Evolutionary conservation across 2,113 vertebrate genomes (phyloP).

Genomic region (Odocoileus hemionus): DNA sequence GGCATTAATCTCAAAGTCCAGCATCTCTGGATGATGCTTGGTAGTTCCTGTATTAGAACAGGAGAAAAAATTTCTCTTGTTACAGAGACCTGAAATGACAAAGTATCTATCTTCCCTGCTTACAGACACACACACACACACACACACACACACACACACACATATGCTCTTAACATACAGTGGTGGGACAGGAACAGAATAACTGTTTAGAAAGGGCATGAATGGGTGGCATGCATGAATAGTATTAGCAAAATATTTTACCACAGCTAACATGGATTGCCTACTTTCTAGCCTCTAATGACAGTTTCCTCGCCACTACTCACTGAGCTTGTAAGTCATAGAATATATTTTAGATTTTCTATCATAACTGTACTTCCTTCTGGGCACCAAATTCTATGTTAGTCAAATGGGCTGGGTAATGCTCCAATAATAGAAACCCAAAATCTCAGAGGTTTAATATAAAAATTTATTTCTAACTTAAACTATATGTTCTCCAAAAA

Average conservation of each 20-base stretch:
- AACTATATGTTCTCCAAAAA: neutral
- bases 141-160: neutral
- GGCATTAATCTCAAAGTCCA: neutral
- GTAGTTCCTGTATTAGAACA: neutral
- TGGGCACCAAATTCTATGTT: neutral
- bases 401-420: neutral
- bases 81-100: neutral
- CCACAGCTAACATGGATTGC: neutral
- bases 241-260: slow-evolving; percentile 23
- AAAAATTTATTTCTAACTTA: neutral
- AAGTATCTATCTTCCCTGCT: neutral
- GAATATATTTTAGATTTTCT: slow-evolving; percentile 8
- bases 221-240: neutral
- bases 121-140: neutral
- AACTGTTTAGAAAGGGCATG: neutral
- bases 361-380: neutral
- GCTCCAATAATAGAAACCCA: neutral
- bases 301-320: neutral
- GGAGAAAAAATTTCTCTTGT: neutral
- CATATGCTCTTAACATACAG: neutral
- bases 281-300: neutral
- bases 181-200: neutral
- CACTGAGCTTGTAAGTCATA: neutral
- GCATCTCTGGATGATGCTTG: neutral
- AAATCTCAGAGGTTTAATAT: neutral